These are phyloP conservation scores for Dioctria rufipes DNA, from an alignment of 2,888 invertebrate species.

Conservation along the genomic window DNA sequence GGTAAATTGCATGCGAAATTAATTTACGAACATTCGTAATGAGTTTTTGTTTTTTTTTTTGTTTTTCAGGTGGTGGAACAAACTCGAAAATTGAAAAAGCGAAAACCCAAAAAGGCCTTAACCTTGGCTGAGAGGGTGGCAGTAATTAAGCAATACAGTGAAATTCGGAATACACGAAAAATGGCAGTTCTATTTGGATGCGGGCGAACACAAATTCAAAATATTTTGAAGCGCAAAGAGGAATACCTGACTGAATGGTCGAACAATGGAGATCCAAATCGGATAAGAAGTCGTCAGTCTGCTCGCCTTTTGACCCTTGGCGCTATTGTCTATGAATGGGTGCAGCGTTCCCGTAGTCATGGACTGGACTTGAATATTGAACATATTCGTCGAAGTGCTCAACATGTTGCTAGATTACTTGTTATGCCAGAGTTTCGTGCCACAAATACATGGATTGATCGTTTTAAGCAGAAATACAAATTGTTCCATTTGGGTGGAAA, in stretches of 20 bases:
- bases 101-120: conserved; percentile 6
- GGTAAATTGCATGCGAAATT: too few relatives aligned
- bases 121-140: conserved; percentile 31
- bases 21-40: too few relatives aligned
- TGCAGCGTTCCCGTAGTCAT: neutral
- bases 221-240: conserved; percentile 33
- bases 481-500: neutral
- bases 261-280: neutral
- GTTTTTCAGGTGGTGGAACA: neutral
- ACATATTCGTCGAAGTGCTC: neutral
- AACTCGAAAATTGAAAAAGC: neutral
- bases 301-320: neutral
- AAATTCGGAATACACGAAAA: neutral
- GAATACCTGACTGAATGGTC: conserved; percentile 32
- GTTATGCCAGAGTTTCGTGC: neutral
- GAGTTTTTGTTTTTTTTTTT: neutral
- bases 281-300: neutral
- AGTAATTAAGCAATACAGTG: conserved; percentile 12
- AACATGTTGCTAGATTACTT: neutral
- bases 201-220: conserved; percentile 39
- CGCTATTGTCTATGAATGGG: neutral
- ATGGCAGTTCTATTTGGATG: conserved; percentile 15
- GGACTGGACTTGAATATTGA: neutral
- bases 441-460: neutral
- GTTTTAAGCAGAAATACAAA: neutral